Evolutionary conservation across 1,140 invertebrate genomes (phyloP).

Genomic region (Drosophila sucinea): DNA sequence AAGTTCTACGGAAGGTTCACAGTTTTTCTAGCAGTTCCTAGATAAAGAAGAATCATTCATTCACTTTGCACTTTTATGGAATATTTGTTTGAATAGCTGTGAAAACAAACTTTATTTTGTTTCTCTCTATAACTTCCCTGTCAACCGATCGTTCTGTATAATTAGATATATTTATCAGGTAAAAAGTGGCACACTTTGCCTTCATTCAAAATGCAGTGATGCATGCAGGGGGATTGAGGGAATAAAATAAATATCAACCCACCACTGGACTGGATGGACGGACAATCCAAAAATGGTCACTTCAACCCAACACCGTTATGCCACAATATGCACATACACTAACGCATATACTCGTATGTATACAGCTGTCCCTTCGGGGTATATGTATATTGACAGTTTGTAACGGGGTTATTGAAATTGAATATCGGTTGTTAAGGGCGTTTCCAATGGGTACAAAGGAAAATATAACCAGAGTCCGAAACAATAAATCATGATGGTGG

Average conservation of each 20-base stretch:
- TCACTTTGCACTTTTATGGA: too few species aligned
- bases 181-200: not conserved
- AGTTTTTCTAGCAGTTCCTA: too few species aligned
- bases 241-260: slow-evolving; percentile 1
- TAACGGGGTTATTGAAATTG: slow-evolving; percentile 33
- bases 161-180: slow-evolving; percentile 1
- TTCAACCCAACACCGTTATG: slow-evolving; percentile 2
- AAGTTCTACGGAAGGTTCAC: too few species aligned
- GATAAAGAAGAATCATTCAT: too few species aligned
- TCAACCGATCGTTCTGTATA: not conserved
- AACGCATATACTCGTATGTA: slow-evolving; percentile 17
- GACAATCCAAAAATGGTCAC: slow-evolving; percentile 1
- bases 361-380: slow-evolving; percentile 31
- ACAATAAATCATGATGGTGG: slow-evolving; percentile 38
- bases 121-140: too few species aligned
- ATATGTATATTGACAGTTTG: slow-evolving; percentile 36
- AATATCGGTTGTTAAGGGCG: slow-evolving; percentile 74
- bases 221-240: not conserved
- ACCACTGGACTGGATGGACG: not conserved
- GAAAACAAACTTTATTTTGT: not conserved
- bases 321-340: not conserved
- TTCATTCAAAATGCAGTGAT: not conserved
- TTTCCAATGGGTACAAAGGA: slow-evolving; percentile 44
- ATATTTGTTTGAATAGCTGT: not conserved
- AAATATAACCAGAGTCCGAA: slow-evolving; percentile 39